These are phyloP conservation scores for Ostrea edulis DNA, from an alignment of 1,140 invertebrate genomes.

Conservation along the genomic window DNA sequence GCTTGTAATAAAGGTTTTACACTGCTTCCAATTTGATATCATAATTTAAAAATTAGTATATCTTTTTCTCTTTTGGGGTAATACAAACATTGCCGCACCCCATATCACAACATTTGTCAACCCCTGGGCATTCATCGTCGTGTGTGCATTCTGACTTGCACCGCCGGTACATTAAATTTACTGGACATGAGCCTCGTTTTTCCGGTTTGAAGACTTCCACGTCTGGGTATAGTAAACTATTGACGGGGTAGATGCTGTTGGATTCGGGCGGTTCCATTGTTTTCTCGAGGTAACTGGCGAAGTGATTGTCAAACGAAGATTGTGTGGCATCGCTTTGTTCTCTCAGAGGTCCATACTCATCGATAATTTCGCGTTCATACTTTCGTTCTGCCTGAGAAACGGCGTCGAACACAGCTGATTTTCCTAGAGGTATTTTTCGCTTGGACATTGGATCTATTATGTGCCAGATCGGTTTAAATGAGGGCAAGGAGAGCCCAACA, in stretches of 20 bases:
- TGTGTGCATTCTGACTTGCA: neutral
- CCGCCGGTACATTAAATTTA: neutral
- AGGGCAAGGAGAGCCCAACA: neutral
- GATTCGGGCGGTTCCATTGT: constrained; percentile 5
- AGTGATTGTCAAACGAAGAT: constrained; percentile 3
- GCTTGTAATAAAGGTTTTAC: no score
- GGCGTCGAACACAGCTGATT: neutral
- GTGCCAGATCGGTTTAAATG: neutral
- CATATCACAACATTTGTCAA: constrained; percentile 18
- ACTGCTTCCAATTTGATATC: no score
- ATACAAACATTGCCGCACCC: constrained; percentile 15
- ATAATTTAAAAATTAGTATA: neutral
- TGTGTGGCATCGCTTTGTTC: neutral
- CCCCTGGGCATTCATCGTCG: constrained; percentile 10
- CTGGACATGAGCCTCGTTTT: constrained; percentile 10
- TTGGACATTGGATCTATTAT: constrained; percentile 14
- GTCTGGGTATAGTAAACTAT: neutral
- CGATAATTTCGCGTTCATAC: neutral
- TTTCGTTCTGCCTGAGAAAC: neutral
- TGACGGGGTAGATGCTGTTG: neutral
- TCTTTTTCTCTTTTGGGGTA: constrained; percentile 14
- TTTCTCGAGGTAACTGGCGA: constrained; percentile 1
- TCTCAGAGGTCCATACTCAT: neutral
- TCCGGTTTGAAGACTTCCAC: constrained; percentile 3
- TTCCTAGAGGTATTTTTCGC: neutral